Evolutionary conservation across 2,888 invertebrate species (phyloP).

Genomic region (Vesta saturnalis): DNA sequence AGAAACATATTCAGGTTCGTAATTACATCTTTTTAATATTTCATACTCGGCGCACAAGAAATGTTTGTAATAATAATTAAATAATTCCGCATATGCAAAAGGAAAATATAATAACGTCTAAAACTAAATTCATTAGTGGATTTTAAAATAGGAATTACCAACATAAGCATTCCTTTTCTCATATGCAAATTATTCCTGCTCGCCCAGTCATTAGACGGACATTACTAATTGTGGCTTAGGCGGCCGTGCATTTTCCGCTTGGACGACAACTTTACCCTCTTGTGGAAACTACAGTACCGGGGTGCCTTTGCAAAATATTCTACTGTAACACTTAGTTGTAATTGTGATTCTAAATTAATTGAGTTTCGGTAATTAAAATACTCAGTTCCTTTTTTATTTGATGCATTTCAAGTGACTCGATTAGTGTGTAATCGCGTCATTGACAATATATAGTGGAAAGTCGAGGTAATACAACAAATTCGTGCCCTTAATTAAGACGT

Average conservation of each 20-base stretch:
- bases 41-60: constrained; percentile 45
- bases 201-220: constrained; percentile 43
- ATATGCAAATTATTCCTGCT: constrained; percentile 42
- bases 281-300: constrained; percentile 19
- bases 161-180: constrained; percentile 43
- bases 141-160: constrained; percentile 48
- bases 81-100: constrained; percentile 48
- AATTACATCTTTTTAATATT: constrained; percentile 44
- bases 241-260: constrained; percentile 43
- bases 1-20: constrained; percentile 33
- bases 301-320: constrained; percentile 19
- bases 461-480: constrained; percentile 42
- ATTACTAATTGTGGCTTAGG: constrained; percentile 45
- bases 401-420: too few species aligned
- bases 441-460: constrained; percentile 30
- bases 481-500: constrained; percentile 46
- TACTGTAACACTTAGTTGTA: constrained; percentile 12
- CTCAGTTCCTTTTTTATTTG: background rate
- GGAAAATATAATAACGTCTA: constrained; percentile 40
- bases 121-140: constrained; percentile 48
- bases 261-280: constrained; percentile 36
- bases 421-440: too few species aligned
- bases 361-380: constrained; percentile 6
- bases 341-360: constrained; percentile 16
- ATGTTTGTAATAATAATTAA: constrained; percentile 50